Conservation (phyloP, 2,888 invertebrate species). For the Limnephilus rhombicus region DNA sequence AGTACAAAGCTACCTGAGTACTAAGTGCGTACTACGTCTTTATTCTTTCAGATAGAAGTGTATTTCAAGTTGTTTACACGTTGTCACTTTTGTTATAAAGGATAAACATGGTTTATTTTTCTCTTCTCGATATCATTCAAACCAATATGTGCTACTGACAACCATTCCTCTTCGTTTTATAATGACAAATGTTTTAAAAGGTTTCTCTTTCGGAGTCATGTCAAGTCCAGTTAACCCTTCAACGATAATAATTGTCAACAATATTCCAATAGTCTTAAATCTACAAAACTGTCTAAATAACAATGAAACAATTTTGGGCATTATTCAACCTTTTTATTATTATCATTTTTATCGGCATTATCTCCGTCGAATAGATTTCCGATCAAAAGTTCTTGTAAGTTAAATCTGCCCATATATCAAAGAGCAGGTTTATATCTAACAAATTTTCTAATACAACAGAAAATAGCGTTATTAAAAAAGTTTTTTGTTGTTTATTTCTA, state of each 20-base stretch:
- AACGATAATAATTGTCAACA: neutral
- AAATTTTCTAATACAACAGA: neutral
- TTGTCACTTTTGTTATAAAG: neutral
- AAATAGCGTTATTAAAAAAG: neutral
- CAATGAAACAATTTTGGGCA: neutral
- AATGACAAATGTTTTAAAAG: neutral
- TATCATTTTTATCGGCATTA: neutral
- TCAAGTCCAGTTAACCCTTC: neutral
- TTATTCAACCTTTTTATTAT: neutral
- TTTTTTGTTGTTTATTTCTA: neutral
- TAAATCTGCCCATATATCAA: neutral
- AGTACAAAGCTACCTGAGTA: neutral
- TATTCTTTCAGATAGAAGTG: neutral
- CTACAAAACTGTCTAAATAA: neutral
- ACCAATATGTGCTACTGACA: neutral
- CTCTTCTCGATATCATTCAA: neutral
- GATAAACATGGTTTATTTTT: neutral
- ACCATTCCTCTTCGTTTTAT: neutral
- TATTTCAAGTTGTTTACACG: neutral
- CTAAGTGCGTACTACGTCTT: neutral
- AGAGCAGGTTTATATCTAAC: neutral
- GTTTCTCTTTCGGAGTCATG: neutral
- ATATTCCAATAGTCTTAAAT: neutral
- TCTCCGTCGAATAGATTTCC: neutral
- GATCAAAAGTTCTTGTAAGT: neutral